phyloP scores from a whole-genome alignment of 2,888 invertebrate species.

The Suillia variegata region DNA sequence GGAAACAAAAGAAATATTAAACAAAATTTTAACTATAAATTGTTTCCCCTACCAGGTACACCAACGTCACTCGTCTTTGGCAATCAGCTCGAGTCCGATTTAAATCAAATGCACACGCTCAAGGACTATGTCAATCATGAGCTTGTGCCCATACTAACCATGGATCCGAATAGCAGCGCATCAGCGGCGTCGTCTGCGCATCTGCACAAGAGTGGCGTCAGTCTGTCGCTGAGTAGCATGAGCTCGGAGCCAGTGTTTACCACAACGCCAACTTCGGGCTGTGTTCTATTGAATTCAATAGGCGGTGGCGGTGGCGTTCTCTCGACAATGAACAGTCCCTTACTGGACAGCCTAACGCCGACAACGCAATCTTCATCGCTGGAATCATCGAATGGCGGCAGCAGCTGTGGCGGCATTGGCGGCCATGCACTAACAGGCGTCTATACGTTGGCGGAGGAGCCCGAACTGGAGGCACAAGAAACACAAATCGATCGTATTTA shows the following conservation, averaged over 20 bases:
- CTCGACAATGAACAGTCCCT: constrained; percentile 38
- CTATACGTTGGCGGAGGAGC: constrained; percentile 66
- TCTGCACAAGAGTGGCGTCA: constrained; percentile 34
- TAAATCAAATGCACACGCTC: constrained; percentile 54
- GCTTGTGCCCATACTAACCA: constrained; percentile 60
- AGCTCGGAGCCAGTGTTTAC: constrained; percentile 12
- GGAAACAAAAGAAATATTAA: neutral
- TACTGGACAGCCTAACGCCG: constrained; percentile 46
- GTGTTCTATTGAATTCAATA: constrained; percentile 22
- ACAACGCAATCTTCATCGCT: constrained; percentile 39
- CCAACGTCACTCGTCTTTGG: constrained; percentile 62
- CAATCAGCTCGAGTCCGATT: constrained; percentile 44
- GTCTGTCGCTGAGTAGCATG: constrained; percentile 35
- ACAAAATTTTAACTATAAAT: too few relatives aligned
- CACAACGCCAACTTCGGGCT: constrained; percentile 2
- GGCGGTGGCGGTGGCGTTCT: constrained; percentile 31
- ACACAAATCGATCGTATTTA: constrained; percentile 52
- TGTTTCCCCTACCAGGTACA: constrained; percentile 55
- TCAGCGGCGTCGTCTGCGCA: constrained; percentile 32
- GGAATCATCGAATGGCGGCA: constrained; percentile 25
- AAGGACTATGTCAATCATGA: constrained; percentile 61
- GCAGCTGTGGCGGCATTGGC: constrained; percentile 20
- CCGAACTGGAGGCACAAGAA: constrained; percentile 64
- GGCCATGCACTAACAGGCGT: constrained; percentile 62
- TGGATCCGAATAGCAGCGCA: constrained; percentile 54